Conservation (phyloP, 2,113 vertebrate genomes). For the Gobio gobio region DNA sequence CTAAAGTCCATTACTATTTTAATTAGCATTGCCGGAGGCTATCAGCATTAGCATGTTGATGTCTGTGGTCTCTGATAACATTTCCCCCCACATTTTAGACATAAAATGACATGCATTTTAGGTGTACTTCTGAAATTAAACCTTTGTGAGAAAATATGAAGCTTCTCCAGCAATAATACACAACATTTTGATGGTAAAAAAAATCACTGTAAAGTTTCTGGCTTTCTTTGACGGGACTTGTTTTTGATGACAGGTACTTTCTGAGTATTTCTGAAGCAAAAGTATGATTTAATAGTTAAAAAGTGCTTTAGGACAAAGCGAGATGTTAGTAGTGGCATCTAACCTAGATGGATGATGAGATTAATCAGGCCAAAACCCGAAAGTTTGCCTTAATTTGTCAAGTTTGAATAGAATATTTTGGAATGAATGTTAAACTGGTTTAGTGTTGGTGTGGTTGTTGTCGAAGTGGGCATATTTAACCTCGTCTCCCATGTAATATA, state of each 20-base stretch:
- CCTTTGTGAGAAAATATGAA: not conserved
- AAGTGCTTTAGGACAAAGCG: not conserved
- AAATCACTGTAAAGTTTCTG: not conserved
- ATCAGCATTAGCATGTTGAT: not conserved
- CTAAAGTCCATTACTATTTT: not conserved
- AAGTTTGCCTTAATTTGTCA: conserved; percentile 9
- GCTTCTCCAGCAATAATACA: not conserved
- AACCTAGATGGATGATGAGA: conserved; percentile 19
- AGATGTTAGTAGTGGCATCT: not conserved
- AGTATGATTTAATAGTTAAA: not conserved
- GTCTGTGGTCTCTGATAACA: conserved; percentile 14
- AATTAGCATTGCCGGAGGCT: not conserved
- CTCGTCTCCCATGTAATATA: not conserved
- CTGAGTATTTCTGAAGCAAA: not conserved
- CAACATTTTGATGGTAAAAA: not conserved
- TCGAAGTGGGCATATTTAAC: conserved; percentile 31
- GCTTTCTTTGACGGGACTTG: not conserved
- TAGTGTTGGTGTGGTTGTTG: conserved; percentile 11
- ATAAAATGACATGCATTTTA: not conserved
- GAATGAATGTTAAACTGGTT: conserved; percentile 19
- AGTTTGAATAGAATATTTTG: conserved; percentile 33
- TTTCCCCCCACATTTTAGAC: not conserved
- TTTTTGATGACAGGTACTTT: conserved; percentile 7
- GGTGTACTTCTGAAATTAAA: not conserved
- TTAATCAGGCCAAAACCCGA: not conserved